These are phyloP conservation scores for Lepilemur septentrionalis DNA, from an alignment of 2,797 vertebrate species.

Conservation along the genomic window DNA sequence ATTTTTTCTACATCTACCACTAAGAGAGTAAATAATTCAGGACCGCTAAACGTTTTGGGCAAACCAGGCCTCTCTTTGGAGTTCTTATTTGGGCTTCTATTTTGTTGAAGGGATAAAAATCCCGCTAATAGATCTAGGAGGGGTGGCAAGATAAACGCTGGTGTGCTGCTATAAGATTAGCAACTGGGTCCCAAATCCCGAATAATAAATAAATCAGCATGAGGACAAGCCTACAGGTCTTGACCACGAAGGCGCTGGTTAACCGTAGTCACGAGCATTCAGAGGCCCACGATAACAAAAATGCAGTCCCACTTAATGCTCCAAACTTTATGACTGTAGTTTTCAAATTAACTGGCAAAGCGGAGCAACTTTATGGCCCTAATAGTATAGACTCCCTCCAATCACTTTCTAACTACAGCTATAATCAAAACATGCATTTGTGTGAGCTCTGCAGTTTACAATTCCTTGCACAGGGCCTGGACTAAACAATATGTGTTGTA, in stretches of 20 bases:
- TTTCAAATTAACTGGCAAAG: neutral
- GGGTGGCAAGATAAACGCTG: neutral
- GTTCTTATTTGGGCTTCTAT: neutral
- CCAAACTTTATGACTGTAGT: rapidly evolving
- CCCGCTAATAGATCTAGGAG: neutral
- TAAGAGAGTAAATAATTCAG: neutral
- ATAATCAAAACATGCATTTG: rapidly evolving
- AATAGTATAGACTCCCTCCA: rapidly evolving
- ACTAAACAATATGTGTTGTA: neutral
- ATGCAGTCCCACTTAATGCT: neutral
- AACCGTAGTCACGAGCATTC: neutral
- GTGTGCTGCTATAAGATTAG: neutral
- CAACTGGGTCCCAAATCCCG: neutral
- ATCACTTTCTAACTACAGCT: neutral
- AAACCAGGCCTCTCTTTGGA: neutral
- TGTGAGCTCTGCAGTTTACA: neutral
- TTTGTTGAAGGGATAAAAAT: neutral
- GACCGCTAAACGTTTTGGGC: neutral
- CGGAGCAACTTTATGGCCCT: rapidly evolving
- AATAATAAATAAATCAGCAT: neutral
- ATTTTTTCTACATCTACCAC: neutral
- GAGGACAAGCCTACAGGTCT: neutral
- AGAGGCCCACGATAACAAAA: neutral
- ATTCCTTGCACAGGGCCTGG: neutral
- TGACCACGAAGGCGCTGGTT: neutral